Conservation (phyloP, 2,888 invertebrate genomes). For the Epinotia brunnichana region DNA sequence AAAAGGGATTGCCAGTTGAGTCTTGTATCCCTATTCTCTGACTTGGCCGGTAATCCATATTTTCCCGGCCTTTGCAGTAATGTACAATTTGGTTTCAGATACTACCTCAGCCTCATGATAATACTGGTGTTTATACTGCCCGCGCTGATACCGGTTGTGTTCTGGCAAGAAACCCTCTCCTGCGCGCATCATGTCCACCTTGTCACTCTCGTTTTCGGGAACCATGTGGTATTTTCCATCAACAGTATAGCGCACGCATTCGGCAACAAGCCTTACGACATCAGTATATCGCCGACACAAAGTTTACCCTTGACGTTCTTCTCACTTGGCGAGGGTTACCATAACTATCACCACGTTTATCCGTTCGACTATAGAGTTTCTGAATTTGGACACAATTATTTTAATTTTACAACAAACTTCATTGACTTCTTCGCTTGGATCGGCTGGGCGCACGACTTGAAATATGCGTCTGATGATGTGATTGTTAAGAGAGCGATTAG, state of each 20-base stretch:
- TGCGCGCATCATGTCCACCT: not conserved
- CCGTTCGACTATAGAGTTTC: not conserved
- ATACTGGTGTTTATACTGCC: not conserved
- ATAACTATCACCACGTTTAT: too few species aligned
- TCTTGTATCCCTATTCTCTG: too few species aligned
- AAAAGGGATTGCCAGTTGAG: too few species aligned
- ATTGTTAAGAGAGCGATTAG: not conserved
- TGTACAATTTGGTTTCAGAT: slow-evolving; percentile 14
- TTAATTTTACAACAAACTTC: not conserved
- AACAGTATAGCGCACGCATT: not conserved
- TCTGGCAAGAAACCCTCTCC: slow-evolving; percentile 6
- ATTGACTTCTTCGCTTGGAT: not conserved
- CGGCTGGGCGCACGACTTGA: not conserved
- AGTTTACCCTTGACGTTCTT: not conserved
- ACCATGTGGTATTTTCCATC: not conserved
- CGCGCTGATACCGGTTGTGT: not conserved
- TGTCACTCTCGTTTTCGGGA: not conserved
- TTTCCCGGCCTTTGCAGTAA: too few species aligned
- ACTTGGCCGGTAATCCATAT: too few species aligned
- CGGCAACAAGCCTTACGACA: not conserved
- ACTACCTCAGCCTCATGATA: not conserved
- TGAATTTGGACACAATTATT: not conserved
- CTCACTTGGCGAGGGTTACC: not conserved
- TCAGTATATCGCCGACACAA: not conserved
- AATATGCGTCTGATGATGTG: not conserved